A percentile compares a stretch with the other conserved stretches of the same genome.
Evolutionary conservation across 2,113 vertebrate genomes (phyloP).

Genomic region (Cebus imitator): DNA sequence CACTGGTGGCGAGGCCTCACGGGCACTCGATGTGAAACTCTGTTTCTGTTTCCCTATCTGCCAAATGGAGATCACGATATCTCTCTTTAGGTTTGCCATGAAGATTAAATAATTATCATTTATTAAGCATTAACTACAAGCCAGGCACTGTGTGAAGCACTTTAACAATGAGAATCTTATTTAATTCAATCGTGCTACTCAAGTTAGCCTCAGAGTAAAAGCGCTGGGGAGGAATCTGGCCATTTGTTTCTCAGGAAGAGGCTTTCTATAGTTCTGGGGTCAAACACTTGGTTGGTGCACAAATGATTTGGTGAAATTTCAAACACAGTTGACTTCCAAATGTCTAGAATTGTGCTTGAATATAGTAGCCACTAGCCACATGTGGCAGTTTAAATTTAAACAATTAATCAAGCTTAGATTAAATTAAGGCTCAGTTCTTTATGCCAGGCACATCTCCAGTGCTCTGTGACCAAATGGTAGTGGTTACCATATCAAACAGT

Average conservation of each 20-base stretch:
- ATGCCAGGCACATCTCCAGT: background rate
- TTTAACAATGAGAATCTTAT: background rate
- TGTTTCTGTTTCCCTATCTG: background rate
- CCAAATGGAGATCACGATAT: background rate
- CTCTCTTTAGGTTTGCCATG: background rate
- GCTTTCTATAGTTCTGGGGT: background rate
- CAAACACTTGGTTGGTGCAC: background rate
- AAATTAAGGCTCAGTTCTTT: background rate
- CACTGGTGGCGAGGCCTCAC: background rate
- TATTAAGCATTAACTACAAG: background rate
- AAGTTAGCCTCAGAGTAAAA: background rate
- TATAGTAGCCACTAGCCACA: fast-evolving
- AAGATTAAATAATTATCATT: background rate
- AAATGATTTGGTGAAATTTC: background rate
- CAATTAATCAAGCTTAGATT: background rate
- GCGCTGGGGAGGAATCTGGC: background rate
- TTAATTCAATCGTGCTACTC: background rate
- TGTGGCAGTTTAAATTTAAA: background rate
- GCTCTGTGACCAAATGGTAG: background rate
- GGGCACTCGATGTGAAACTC: background rate
- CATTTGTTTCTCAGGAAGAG: background rate
- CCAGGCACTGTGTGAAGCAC: background rate
- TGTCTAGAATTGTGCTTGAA: background rate
- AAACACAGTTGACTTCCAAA: background rate
- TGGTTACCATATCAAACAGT: too few species aligned